Evolutionary conservation across 2,113 vertebrate species (phyloP).

Genomic region (Aldabrachelys gigantea): DNA sequence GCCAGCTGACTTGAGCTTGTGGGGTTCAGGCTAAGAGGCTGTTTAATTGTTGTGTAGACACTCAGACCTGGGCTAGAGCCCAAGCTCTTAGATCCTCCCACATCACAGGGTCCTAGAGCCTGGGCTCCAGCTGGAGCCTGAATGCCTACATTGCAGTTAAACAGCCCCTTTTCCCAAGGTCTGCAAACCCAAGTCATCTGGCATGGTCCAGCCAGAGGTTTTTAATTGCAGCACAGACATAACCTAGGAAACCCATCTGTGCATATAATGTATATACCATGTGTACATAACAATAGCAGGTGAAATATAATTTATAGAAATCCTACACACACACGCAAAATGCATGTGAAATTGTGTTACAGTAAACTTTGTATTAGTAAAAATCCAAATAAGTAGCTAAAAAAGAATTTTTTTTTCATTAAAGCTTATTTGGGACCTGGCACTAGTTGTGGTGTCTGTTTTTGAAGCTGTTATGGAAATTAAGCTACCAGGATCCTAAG

Average conservation of each 20-base stretch:
- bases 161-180: too few species aligned
- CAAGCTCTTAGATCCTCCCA: too few species aligned
- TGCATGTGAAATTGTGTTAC: neutral
- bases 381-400: neutral
- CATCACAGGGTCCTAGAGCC: too few species aligned
- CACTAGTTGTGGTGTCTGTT: neutral
- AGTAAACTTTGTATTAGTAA: neutral
- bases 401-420: neutral
- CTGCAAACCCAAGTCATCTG: neutral
- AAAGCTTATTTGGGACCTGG: neutral
- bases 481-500: neutral
- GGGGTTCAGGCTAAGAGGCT: neutral
- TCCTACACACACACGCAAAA: too few species aligned
- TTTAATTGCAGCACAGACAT: too few species aligned
- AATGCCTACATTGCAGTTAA: too few species aligned
- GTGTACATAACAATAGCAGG: neutral
- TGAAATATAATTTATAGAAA: neutral
- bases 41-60: neutral
- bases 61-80: too few species aligned
- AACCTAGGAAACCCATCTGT: neutral
- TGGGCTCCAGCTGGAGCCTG: too few species aligned
- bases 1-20: neutral
- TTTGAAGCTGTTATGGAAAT: neutral
- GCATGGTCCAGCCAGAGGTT: too few species aligned
- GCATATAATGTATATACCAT: neutral